Conservation (phyloP, 2,888 invertebrate species). For the Schizotus pectinicornis region DNA sequence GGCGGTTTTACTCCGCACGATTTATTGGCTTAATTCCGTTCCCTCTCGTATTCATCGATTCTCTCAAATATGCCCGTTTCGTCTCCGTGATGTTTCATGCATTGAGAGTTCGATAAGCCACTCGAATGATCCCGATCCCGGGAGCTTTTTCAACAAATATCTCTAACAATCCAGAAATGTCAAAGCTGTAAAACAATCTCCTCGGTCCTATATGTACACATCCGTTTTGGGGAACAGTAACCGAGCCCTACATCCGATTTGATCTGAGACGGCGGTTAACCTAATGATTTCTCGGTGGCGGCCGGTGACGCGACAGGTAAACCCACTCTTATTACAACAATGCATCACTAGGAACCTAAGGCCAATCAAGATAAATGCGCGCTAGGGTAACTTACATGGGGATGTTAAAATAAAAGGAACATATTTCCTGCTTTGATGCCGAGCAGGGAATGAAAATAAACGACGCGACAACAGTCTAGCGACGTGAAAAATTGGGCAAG, state of each 20-base stretch:
- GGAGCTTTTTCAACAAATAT: constrained; percentile 12
- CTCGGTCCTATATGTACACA: constrained; percentile 12
- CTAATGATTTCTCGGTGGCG: constrained; percentile 12
- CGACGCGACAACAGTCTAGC: background rate
- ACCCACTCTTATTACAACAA: constrained; percentile 7
- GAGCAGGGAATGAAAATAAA: constrained; percentile 8
- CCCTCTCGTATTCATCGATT: too few relatives aligned
- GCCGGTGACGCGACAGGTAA: background rate
- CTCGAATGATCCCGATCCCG: constrained; percentile 4
- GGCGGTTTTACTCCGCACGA: too few relatives aligned
- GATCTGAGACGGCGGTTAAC: constrained; percentile 12
- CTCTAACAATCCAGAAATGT: constrained; percentile 11
- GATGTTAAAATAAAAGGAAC: constrained; percentile 2
- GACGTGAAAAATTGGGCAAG: too few relatives aligned
- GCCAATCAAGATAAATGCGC: constrained; percentile 10
- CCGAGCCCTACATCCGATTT: constrained; percentile 8
- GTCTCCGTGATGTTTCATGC: background rate
- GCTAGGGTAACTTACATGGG: constrained; percentile 1
- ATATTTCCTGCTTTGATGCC: constrained; percentile 11
- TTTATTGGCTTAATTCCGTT: too few relatives aligned
- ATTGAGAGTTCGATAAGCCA: constrained; percentile 10
- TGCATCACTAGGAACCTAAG: constrained; percentile 1
- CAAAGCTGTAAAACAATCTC: constrained; percentile 16
- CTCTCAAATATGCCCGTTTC: too few relatives aligned
- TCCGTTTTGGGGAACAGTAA: constrained; percentile 6